phyloP scores from a whole-genome alignment of 1,140 invertebrate genomes.

The Pseudomyrmex concolor region DNA sequence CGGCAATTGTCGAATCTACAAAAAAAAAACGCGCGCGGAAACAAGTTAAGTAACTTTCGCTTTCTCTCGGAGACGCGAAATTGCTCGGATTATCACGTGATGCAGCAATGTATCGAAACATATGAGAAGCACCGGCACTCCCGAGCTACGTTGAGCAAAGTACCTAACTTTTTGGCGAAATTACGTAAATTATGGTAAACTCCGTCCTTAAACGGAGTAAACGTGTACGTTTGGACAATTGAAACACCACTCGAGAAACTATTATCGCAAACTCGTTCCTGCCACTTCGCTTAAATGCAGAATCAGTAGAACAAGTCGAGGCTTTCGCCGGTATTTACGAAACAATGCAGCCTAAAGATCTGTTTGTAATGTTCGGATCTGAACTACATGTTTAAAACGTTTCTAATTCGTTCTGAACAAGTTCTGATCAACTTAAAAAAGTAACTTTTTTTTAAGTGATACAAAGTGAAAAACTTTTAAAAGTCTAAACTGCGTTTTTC shows the following conservation, averaged over 20 bases:
- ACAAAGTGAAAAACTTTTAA: too few relatives aligned
- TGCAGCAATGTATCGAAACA: not conserved
- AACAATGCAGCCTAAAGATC: constrained; percentile 3
- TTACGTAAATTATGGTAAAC: constrained; percentile 16
- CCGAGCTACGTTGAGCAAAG: not conserved
- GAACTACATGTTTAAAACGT: not conserved
- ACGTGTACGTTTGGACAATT: constrained; percentile 44
- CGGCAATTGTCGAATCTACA: not conserved
- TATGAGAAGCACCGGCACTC: not conserved
- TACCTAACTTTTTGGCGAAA: constrained; percentile 28
- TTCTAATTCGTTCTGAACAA: not conserved
- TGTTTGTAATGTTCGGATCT: not conserved
- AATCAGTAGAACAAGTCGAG: constrained; percentile 34
- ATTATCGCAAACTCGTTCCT: constrained; percentile 43
- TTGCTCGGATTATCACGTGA: not conserved
- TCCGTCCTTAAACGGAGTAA: constrained; percentile 18
- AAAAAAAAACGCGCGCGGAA: not conserved
- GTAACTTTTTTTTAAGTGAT: too few relatives aligned
- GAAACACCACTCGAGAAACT: constrained; percentile 42
- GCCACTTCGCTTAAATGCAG: constrained; percentile 30
- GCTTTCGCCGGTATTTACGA: constrained; percentile 17
- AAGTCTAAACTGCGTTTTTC: too few relatives aligned
- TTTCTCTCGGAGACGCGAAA: not conserved
- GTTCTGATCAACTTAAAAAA: too few relatives aligned
- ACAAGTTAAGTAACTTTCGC: not conserved